Percentiles rank a stretch among this genome's conserved stretches.
Conservation (phyloP, 2,888 invertebrate species). For the Heliothis peltigera region DNA sequence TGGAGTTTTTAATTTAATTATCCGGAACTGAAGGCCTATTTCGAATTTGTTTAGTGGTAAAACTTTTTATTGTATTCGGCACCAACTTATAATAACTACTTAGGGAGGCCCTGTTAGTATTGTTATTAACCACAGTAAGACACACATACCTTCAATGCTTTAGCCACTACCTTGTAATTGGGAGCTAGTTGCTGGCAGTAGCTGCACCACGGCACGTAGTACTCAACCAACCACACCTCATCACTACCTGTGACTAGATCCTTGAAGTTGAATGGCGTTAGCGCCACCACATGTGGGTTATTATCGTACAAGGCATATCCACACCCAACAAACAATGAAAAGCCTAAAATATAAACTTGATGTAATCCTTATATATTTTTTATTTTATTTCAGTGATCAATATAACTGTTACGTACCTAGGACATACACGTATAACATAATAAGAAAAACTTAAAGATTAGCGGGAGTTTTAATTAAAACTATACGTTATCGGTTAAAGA, state of each 20-base stretch:
- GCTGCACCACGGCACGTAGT: neutral
- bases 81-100: too few species aligned
- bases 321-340: neutral
- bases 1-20: too few species aligned
- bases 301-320: neutral
- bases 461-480: neutral
- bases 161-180: neutral
- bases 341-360: neutral
- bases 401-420: neutral
- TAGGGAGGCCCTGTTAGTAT: too few species aligned
- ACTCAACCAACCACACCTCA: neutral
- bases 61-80: too few species aligned
- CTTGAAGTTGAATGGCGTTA: neutral
- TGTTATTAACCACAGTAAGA: too few species aligned
- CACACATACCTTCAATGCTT: conserved; percentile 1
- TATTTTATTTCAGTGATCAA: neutral
- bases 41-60: too few species aligned
- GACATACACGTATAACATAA: neutral
- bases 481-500: neutral
- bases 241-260: neutral
- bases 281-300: neutral
- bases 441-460: neutral
- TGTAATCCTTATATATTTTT: neutral
- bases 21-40: too few species aligned
- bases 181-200: neutral